phyloP scores from a whole-genome alignment of 1,140 invertebrate species.

The Nasonia giraulti region DNA sequence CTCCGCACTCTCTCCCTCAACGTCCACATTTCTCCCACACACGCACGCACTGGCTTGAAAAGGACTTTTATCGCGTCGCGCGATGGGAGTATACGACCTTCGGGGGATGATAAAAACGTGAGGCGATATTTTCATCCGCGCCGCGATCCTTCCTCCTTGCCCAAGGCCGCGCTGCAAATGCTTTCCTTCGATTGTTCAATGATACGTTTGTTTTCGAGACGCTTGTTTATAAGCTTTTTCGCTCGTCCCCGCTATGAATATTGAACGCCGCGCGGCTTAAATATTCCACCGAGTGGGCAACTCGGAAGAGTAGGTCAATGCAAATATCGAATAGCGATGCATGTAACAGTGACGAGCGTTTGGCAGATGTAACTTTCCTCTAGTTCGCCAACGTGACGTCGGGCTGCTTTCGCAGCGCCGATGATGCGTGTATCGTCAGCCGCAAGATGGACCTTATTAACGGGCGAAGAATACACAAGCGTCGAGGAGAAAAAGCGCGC shows the following conservation, averaged over 20 bases:
- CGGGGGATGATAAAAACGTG: conserved; percentile 28
- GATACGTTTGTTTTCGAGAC: conserved; percentile 1
- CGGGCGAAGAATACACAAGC: no score
- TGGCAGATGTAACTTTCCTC: neutral
- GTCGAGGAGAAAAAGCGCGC: neutral
- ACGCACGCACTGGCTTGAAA: neutral
- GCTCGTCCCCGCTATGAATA: conserved; percentile 14
- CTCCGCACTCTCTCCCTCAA: neutral
- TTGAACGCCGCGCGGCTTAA: neutral
- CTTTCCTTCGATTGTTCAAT: conserved; percentile 13
- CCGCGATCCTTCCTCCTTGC: neutral
- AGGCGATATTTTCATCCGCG: neutral
- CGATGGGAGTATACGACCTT: conserved; percentile 31
- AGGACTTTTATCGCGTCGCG: conserved; percentile 22
- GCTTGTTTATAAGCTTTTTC: neutral
- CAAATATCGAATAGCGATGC: neutral
- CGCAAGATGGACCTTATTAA: no score
- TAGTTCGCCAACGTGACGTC: no score
- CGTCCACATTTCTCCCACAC: neutral
- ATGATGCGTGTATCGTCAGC: no score
- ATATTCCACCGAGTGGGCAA: conserved; percentile 5
- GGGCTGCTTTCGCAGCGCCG: no score
- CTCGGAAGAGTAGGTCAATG: conserved; percentile 19
- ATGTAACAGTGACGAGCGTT: neutral
- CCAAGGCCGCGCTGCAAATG: neutral